phyloP scores from a whole-genome alignment of 2,113 vertebrate genomes.

The Anthoscopus minutus region DNA sequence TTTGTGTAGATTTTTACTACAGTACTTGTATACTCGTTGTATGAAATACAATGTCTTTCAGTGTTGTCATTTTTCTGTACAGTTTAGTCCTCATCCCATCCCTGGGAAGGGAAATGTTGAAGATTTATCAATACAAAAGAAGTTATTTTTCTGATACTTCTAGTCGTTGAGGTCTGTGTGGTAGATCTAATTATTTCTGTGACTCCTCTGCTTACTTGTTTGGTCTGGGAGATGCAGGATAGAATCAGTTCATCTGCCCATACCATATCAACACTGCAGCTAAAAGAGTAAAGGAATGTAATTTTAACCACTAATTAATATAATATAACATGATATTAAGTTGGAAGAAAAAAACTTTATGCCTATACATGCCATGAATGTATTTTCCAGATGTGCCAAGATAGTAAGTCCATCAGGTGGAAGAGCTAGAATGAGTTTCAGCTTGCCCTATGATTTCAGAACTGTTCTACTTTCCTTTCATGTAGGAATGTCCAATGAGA shows the following conservation, averaged over 20 bases:
- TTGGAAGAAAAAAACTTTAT: neutral
- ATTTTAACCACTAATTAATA: neutral
- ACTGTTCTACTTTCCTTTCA: neutral
- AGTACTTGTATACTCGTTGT: neutral
- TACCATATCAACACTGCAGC: neutral
- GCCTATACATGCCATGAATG: neutral
- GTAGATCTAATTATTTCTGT: neutral
- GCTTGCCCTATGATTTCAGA: neutral
- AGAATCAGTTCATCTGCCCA: neutral
- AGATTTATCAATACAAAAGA: neutral
- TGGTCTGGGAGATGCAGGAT: neutral
- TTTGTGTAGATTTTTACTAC: neutral
- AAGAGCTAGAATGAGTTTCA: neutral
- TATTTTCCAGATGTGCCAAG: neutral
- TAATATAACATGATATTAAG: neutral
- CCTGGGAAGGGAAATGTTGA: neutral
- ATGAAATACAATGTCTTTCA: neutral
- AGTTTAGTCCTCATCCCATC: neutral
- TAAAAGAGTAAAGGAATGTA: neutral
- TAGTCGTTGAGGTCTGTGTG: neutral
- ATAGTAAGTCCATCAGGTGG: neutral
- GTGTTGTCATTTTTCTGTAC: neutral
- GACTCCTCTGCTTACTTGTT: neutral
- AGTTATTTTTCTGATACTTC: neutral
- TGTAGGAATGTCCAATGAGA: neutral